Evolutionary conservation across 2,797 vertebrate species (phyloP), one percentile per base, ranked within the genome.

Genomic region (Chaunax sp.): DNA sequence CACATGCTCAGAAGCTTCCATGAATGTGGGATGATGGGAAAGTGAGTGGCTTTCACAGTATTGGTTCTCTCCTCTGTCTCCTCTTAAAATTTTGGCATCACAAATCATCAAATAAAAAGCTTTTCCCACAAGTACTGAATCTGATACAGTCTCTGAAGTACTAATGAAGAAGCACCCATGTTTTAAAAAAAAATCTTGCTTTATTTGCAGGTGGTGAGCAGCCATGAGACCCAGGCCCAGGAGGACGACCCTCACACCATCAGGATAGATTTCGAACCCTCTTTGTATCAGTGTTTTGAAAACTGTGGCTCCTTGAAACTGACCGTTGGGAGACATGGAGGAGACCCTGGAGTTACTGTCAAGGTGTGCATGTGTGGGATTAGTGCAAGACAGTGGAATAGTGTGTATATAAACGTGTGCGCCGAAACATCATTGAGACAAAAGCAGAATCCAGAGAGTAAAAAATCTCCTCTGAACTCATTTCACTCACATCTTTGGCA

Each of bases 241-340:
- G 94, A 94, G 73, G 89, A 94, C 0, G 94, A 95, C 59, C 94
- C 93, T n/a, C 82, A 89, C 72, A 93, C 93, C 64, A 84, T 91
- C 38, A 84, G 90, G 52, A 75, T 96, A 44, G 92, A 91, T 25
- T 96, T 96, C 43, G 92, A 96, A 56, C 95, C 94, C 0, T 46
- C 92, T 1, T 64, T 93, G 51, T 95, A 96, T 80, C 94, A 96
- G 85, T 96, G 95, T 83, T 95, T 96, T 16, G 95, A 96, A 86
- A 95, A 95, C 90, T 96, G 95, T 14, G 95, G 95, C 63, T 94
- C 94, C 0, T 87, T 95, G 37, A 93, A 94, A 52, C 91, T 95
- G 77, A 92, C 92, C 0, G 93, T 95, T 7, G 88, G 67, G 38
- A 89, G 94, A 62, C 90, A 80, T 0, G 94, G 95, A 44, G 94